phyloP scores from a whole-genome alignment of 2,797 vertebrate genomes.

The Gymnoscopelus microlampas region DNA sequence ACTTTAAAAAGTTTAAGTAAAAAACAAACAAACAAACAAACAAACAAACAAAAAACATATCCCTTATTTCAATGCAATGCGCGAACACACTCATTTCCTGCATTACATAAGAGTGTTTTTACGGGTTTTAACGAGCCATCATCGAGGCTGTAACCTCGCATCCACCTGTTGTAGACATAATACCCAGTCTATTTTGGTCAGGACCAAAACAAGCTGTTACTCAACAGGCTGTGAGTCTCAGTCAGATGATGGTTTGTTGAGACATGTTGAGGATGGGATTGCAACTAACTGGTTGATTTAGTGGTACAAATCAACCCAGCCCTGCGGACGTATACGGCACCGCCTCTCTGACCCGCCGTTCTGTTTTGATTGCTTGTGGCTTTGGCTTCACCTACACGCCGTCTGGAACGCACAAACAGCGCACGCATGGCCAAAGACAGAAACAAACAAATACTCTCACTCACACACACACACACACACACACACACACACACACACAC shows the following conservation, averaged over 20 bases:
- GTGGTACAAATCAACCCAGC: slow-evolving; percentile 15
- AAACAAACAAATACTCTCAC: background rate
- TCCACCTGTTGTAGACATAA: slow-evolving; percentile 20
- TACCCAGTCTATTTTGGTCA: slow-evolving; percentile 6
- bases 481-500: slow-evolving; percentile 15
- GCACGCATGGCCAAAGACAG: background rate
- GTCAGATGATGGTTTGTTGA: slow-evolving; percentile 1
- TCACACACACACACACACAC: background rate
- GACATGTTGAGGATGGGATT: background rate
- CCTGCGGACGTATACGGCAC: background rate
- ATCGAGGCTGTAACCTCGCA: background rate
- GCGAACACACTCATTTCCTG: no score
- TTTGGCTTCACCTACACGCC: slow-evolving; percentile 20
- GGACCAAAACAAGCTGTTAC: background rate
- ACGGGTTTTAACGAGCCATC: background rate
- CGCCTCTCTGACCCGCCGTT: slow-evolving; percentile 27
- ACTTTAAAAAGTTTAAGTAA: no score
- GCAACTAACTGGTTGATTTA: slow-evolving; percentile 5
- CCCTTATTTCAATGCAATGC: no score
- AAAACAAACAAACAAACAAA: no score
- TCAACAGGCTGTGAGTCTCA: background rate
- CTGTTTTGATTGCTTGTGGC: slow-evolving; percentile 34
- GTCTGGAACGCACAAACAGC: slow-evolving; percentile 6
- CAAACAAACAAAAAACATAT: no score
- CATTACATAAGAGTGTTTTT: background rate